phyloP scores from a whole-genome alignment of 2,888 invertebrate genomes.

The Nasonia oneida region DNA sequence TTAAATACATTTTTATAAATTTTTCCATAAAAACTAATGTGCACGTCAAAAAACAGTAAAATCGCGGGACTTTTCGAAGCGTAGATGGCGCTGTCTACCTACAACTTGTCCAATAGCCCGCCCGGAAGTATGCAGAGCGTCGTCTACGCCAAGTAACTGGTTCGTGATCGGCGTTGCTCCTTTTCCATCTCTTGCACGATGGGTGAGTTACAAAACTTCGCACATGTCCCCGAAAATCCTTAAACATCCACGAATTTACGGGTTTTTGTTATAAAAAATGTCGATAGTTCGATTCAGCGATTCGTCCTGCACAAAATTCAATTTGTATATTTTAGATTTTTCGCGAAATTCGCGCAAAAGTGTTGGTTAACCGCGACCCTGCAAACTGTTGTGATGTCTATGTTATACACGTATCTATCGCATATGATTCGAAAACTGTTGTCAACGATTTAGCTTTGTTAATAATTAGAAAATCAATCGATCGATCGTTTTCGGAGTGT shows the following conservation, averaged over 20 bases:
- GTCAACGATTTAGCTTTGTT: neutral
- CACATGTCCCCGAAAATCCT: slow-evolving; percentile 66
- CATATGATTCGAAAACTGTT: neutral
- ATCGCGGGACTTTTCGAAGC: neutral
- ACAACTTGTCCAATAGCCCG: slow-evolving; percentile 21
- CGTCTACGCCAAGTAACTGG: slow-evolving; percentile 38
- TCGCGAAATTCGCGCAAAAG: slow-evolving; percentile 12
- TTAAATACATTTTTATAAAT: no score
- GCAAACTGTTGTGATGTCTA: slow-evolving; percentile 31
- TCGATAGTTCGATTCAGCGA: slow-evolving; percentile 14
- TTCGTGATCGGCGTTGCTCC: slow-evolving; percentile 63
- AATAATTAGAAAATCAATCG: neutral
- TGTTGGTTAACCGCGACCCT: slow-evolving; percentile 36
- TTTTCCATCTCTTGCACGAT: slow-evolving; percentile 71
- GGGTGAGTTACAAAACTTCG: slow-evolving; percentile 70
- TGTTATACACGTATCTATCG: neutral
- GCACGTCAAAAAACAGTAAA: neutral
- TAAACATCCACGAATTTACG: slow-evolving; percentile 66
- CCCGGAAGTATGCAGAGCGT: slow-evolving; percentile 10
- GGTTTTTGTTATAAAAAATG: slow-evolving; percentile 29
- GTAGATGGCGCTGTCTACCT: neutral
- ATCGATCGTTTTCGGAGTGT: neutral
- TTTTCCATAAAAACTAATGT: neutral
- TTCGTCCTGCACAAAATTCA: slow-evolving; percentile 14
- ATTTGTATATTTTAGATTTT: slow-evolving; percentile 63